Conservation (phyloP, 2,113 vertebrate genomes). For the Amblyopsis rosae region DNA sequence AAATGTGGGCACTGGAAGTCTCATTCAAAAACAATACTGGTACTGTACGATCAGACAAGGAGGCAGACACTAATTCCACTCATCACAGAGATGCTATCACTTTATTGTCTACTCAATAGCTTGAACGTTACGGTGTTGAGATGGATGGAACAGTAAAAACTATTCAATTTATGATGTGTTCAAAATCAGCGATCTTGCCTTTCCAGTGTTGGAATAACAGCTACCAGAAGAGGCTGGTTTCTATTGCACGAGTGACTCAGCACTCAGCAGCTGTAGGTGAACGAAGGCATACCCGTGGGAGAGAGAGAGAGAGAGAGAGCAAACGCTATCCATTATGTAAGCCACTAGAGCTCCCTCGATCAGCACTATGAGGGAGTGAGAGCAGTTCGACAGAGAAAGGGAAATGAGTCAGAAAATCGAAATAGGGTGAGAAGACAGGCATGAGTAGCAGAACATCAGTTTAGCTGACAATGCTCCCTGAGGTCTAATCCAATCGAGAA, state of each 20-base stretch:
- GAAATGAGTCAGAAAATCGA: neutral
- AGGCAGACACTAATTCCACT: too few species aligned
- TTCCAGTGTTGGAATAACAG: neutral
- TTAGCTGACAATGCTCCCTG: conserved; percentile 40
- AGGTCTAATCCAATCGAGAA: conserved; percentile 17
- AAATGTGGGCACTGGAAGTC: too few species aligned
- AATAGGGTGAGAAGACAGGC: neutral
- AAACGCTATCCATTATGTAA: conserved; percentile 31
- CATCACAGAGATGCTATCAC: too few species aligned
- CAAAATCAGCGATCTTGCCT: too few species aligned
- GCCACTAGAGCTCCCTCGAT: conserved; percentile 16
- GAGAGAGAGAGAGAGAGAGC: conserved; percentile 12
- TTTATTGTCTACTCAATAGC: too few species aligned
- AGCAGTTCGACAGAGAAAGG: conserved; percentile 10
- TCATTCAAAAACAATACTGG: too few species aligned
- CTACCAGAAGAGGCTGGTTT: neutral
- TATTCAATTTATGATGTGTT: too few species aligned
- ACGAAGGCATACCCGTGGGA: conserved; percentile 7
- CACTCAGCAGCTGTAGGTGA: conserved; percentile 42
- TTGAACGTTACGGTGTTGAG: too few species aligned
- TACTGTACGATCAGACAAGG: too few species aligned
- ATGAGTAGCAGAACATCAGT: neutral
- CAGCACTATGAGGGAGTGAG: conserved; percentile 13
- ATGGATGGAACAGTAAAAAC: too few species aligned
- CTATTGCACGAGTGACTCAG: conserved; percentile 40